Base-by-base conservation (phyloP, 1,140 invertebrate genomes). In the Elysia chlorotica region DNA sequence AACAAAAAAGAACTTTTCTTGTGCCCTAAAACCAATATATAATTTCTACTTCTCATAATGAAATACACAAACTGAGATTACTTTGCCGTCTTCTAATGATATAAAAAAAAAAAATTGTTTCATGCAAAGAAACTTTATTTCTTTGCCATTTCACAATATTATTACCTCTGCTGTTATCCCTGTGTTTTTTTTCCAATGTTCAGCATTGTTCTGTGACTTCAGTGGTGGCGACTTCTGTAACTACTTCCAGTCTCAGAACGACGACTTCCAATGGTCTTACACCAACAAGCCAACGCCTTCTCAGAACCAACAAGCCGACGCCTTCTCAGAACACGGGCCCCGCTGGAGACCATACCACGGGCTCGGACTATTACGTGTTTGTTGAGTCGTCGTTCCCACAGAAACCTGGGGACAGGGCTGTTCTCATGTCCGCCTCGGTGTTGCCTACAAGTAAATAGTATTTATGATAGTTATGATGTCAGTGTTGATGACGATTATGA, bases 231-330 rank as follows among this genome's bases (percentile, higher is more conserved):
- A 88, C 90, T 79, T 77, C 25, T 85, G 83, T 79, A 80, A 78
- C 33, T 85, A 75, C 74, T 76, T 71, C n/a, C 80, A 85, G 73
- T 74, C 76, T 17, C 74, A 77, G 0, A 88, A 88, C 1, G 92
- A 93, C 79, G 91, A 94, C 80, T 94, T 94, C 80, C 92, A 94
- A 77, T 95, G 93, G 93, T 88, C 74, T 14, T 82, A 91, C 71
- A 89, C 91, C 23, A 92, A 92, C 76, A 89, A 87, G 54, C 88
- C 89, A 30, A 93, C 82, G 61, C 78, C 73, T 54, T 76, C 79
- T 1, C 5, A n/a, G 0, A 78, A 81, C 3, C n/a, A n/a, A n/a
- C n/a, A 89, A 87, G 54, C 88, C 89, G 30, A 93, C 82, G 61
- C 78, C 73, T 54, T 76, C 79, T 1, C 5, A n/a, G 0, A 78